Conservation (phyloP, 2,113 vertebrate species). For the Brevimyrus niger region DNA sequence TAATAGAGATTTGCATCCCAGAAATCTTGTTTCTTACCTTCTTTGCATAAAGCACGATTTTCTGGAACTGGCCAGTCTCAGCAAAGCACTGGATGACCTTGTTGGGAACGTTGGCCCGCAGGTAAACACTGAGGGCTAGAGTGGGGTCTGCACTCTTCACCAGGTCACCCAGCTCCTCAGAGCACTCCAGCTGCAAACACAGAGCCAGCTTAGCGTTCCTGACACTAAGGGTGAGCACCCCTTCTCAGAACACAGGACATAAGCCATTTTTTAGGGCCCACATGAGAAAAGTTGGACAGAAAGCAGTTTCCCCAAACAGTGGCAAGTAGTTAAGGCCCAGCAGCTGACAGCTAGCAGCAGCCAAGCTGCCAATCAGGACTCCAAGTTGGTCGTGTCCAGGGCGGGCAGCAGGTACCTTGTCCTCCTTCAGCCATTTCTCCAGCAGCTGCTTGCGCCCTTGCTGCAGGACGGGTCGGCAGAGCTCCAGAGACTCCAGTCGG, state of each 20-base stretch:
- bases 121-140: conserved; percentile 84
- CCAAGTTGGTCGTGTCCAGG: background rate
- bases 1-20: background rate
- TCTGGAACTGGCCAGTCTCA: conserved; percentile 90
- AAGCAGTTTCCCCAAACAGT: background rate
- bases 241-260: background rate
- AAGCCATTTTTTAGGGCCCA: background rate
- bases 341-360: background rate
- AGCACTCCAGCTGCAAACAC: conserved; percentile 73
- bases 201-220: conserved; percentile 13
- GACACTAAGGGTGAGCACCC: background rate
- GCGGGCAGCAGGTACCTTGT: conserved; percentile 64
- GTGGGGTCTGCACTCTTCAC: conserved; percentile 78
- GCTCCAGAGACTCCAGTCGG: conserved; percentile 83
- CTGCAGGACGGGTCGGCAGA: conserved; percentile 80
- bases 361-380: background rate
- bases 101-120: conserved; percentile 81
- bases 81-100: conserved; percentile 95
- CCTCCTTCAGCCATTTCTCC: conserved; percentile 90
- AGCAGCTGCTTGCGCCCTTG: conserved; percentile 84
- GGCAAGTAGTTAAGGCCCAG: background rate
- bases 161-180: conserved; percentile 85
- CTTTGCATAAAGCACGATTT: conserved; percentile 87
- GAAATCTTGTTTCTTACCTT: conserved; percentile 58
- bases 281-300: background rate